phyloP scores from a whole-genome alignment of 1,140 invertebrate species.

The Drosophila melanica region DNA sequence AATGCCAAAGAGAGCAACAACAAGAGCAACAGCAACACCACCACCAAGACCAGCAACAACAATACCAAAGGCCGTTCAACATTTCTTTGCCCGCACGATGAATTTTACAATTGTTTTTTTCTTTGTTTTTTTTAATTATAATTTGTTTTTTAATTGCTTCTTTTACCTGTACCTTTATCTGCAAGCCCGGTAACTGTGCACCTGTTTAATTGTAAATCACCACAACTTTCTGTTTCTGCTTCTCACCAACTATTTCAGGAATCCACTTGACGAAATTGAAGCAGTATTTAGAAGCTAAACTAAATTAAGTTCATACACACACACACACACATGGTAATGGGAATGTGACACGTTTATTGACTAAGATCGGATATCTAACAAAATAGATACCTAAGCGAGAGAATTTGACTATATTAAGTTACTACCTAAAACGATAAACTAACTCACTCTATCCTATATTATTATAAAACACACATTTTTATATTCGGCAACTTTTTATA shows the following conservation, averaged over 20 bases:
- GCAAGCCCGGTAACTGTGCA: constrained; percentile 43
- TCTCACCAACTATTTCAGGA: constrained; percentile 76
- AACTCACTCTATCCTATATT: constrained; percentile 50
- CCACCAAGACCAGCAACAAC: constrained; percentile 20
- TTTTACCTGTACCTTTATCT: not conserved
- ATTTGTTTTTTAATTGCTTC: constrained; percentile 21
- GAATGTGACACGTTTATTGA: constrained; percentile 70
- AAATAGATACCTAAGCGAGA: constrained; percentile 50
- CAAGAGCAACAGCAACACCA: not conserved
- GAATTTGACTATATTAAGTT: constrained; percentile 61
- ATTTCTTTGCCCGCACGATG: constrained; percentile 29
- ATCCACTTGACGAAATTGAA: constrained; percentile 84
- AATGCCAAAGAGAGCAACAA: constrained; percentile 16
- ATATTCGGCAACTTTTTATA: constrained; percentile 43
- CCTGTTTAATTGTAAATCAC: constrained; percentile 60
- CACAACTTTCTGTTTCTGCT: constrained; percentile 75
- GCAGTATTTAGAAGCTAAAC: constrained; percentile 84
- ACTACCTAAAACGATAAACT: constrained; percentile 40
- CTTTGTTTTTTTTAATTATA: constrained; percentile 49
- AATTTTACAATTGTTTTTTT: constrained; percentile 48
- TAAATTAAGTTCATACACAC: constrained; percentile 57
- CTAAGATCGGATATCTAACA: constrained; percentile 56
- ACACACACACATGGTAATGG: constrained; percentile 38
- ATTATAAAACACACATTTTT: constrained; percentile 28
- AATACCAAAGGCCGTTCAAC: constrained; percentile 27